Percentiles rank a stretch among this genome's conserved stretches.
Conservation (phyloP, 2,113 vertebrate species). For the Sitta europaea region DNA sequence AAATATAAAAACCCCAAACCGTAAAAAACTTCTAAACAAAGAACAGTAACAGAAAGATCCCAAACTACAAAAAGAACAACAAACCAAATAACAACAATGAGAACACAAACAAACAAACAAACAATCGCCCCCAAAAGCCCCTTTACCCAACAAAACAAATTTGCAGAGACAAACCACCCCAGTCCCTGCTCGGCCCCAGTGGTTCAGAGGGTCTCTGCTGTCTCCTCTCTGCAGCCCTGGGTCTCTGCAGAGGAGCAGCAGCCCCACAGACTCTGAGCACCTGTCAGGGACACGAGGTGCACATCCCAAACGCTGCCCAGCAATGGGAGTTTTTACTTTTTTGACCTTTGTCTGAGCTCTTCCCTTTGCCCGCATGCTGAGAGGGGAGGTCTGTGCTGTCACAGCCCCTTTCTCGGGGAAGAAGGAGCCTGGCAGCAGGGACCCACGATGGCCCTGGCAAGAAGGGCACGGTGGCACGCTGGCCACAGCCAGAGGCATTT, state of each 20-base stretch:
- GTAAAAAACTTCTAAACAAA: not conserved
- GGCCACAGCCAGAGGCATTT: not conserved
- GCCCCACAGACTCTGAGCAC: accelerated
- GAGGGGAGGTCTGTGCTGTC: not conserved
- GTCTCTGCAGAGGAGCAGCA: too few relatives aligned
- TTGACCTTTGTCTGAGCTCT: not conserved
- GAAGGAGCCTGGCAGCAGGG: not conserved
- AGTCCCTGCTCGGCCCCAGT: not conserved
- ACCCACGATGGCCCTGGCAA: accelerated
- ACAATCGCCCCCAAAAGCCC: too few relatives aligned
- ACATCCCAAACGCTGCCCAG: not conserved
- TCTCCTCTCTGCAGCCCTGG: too few relatives aligned
- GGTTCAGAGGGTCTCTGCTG: not conserved
- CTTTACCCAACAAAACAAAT: not conserved
- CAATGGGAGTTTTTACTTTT: not conserved
- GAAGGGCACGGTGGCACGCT: accelerated
- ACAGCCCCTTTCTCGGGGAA: not conserved
- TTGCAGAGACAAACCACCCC: not conserved
- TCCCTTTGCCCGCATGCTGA: not conserved
- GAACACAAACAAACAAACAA: not conserved
- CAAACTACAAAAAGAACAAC: not conserved
- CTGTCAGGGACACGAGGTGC: not conserved
- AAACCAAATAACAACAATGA: not conserved
- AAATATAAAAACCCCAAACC: not conserved
- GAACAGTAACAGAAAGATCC: not conserved